phyloP scores from a whole-genome alignment of 92 coral and sea anemone genomes.

The Bergia puertoricense region DNA sequence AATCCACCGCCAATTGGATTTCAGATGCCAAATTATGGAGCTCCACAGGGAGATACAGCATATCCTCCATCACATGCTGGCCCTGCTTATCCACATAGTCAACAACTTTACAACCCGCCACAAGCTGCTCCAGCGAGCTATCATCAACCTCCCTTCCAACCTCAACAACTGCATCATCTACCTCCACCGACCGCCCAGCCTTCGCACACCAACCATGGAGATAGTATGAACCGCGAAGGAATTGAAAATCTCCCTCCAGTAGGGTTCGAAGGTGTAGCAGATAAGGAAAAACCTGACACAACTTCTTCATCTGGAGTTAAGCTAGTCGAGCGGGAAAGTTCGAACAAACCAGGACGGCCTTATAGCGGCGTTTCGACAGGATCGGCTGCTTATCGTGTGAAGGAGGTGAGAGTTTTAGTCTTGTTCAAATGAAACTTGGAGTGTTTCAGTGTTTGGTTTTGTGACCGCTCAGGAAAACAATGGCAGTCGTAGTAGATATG shows the following conservation, averaged over 20 bases:
- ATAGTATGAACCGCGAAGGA: slow-evolving; percentile 27
- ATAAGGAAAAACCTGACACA: slow-evolving; percentile 18
- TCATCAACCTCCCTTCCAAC: slow-evolving; percentile 3
- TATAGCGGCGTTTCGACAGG: background rate
- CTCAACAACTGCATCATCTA: slow-evolving; percentile 6
- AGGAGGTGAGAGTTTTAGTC: slow-evolving; percentile 30
- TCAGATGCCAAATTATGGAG: slow-evolving; percentile 30
- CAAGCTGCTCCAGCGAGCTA: slow-evolving; percentile 16
- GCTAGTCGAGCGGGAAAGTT: slow-evolving; percentile 23
- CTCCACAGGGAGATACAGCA: slow-evolving; percentile 3
- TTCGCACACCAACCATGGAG: slow-evolving; percentile 39
- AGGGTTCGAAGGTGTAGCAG: slow-evolving; percentile 27
- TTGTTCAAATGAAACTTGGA: background rate
- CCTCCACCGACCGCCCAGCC: slow-evolving; percentile 2
- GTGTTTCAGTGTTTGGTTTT: background rate
- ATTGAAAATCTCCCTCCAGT: slow-evolving; percentile 38
- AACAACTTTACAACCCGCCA: slow-evolving; percentile 16
- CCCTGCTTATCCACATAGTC: slow-evolving; percentile 2
- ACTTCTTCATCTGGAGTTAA: slow-evolving; percentile 30
- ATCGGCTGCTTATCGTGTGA: slow-evolving; percentile 30
- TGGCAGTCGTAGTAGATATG: background rate
- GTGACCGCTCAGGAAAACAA: background rate
- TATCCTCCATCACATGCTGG: slow-evolving; percentile 31
- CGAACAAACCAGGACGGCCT: slow-evolving; percentile 28
- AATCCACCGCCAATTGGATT: slow-evolving; percentile 42